A percentile compares a stretch with the other conserved stretches of the same genome.
phyloP scores from a whole-genome alignment of 1,140 invertebrate genomes.

The Plutomurus gul region DNA sequence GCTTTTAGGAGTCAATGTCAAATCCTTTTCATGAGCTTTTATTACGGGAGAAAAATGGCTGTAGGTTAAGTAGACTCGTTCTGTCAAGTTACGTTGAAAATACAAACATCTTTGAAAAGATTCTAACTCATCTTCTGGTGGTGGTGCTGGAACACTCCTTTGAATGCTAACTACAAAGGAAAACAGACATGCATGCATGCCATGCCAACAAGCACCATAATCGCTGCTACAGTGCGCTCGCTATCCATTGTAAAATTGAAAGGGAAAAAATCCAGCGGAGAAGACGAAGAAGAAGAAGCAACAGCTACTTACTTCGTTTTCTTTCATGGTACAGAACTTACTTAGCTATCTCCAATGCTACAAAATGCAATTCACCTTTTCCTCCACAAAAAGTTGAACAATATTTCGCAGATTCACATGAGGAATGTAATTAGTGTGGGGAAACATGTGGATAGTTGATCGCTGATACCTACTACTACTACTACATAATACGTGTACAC shows the following conservation, averaged over 20 bases:
- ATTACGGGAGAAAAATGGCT: conserved; percentile 1
- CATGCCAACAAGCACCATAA: neutral
- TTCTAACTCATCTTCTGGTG: neutral
- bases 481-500: too few relatives aligned
- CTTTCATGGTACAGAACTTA: too few relatives aligned
- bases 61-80: conserved; percentile 1
- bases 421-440: neutral
- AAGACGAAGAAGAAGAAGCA: too few relatives aligned
- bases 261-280: too few relatives aligned
- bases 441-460: neutral
- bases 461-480: too few relatives aligned
- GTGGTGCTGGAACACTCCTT: conserved; percentile 3
- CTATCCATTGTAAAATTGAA: too few relatives aligned
- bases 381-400: neutral
- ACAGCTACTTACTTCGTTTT: too few relatives aligned
- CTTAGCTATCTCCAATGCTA: neutral
- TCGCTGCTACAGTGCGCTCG: neutral
- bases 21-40: conserved; percentile 3
- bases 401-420: conserved; percentile 2
- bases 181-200: neutral
- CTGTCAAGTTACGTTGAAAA: neutral
- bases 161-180: conserved; percentile 1
- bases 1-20: conserved; percentile 1
- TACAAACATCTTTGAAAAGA: neutral
- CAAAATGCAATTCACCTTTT: neutral